A percentile compares a stretch with the other conserved stretches of the same genome.
These are phyloP conservation scores for Diachrysia chrysitis DNA, from an alignment of 2,888 invertebrate species.

Conservation along the genomic window DNA sequence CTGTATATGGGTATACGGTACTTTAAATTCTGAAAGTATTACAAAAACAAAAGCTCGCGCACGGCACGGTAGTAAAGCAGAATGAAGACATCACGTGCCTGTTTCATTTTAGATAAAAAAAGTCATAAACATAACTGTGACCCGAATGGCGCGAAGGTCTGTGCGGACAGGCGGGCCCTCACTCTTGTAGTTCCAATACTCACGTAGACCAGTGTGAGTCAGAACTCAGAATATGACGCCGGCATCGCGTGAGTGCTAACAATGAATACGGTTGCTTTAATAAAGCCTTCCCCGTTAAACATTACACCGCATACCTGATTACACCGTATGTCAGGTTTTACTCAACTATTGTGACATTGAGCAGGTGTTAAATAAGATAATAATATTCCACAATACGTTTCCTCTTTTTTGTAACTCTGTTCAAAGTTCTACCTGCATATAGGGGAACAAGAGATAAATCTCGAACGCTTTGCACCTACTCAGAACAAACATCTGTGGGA, in stretches of 20 bases:
- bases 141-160: slow-evolving; percentile 31
- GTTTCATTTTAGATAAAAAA: slow-evolving; percentile 9
- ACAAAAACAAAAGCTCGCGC: slow-evolving; percentile 7
- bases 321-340: slow-evolving; percentile 37
- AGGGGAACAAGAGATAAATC: slow-evolving; percentile 2
- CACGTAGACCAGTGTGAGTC: slow-evolving; percentile 54
- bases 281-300: slow-evolving; percentile 47
- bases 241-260: slow-evolving; percentile 51
- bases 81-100: slow-evolving; percentile 6
- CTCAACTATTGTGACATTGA: slow-evolving; percentile 30
- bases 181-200: slow-evolving; percentile 42
- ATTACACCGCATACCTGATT: slow-evolving; percentile 53
- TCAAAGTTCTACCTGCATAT: slow-evolving; percentile 1
- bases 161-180: slow-evolving; percentile 40
- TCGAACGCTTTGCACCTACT: not conserved
- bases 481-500: not conserved
- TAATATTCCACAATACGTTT: slow-evolving; percentile 14
- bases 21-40: slow-evolving; percentile 1
- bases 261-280: slow-evolving; percentile 53
- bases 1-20: not conserved
- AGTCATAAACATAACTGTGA: slow-evolving; percentile 12
- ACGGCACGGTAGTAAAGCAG: slow-evolving; percentile 6
- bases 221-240: slow-evolving; percentile 54
- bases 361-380: slow-evolving; percentile 43
- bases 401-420: slow-evolving; percentile 6